Evolutionary conservation across 2,797 vertebrate genomes (phyloP).

Genomic region (Poeciliopsis infans): DNA sequence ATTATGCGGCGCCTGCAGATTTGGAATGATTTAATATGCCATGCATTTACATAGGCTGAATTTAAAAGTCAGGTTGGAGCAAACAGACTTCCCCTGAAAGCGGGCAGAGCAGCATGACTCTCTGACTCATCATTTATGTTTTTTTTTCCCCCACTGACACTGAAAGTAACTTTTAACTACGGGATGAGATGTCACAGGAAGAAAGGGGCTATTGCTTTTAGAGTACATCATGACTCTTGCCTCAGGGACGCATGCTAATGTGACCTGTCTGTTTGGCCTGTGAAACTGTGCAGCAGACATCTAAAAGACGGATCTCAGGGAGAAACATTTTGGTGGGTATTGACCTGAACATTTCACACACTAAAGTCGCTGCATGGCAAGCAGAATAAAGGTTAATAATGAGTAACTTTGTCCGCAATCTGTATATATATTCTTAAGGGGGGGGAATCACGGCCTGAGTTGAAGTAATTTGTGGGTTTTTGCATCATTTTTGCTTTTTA

Average conservation of each 20-base stretch:
- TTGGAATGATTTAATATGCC: not conserved
- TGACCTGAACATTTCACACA: not conserved
- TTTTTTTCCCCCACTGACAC: constrained; percentile 25
- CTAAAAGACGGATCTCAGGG: not conserved
- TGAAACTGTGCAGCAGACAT: not conserved
- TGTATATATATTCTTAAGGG: not conserved
- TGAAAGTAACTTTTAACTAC: constrained; percentile 31
- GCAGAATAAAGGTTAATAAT: not conserved
- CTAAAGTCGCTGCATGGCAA: not conserved
- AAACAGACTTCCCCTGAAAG: constrained; percentile 1
- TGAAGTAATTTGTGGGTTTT: not conserved
- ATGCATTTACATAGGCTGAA: not conserved
- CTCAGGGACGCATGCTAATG: not conserved
- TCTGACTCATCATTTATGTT: constrained; percentile 37
- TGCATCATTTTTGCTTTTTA: not conserved
- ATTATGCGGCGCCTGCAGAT: not conserved
- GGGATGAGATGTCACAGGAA: constrained; percentile 4
- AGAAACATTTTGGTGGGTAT: not conserved
- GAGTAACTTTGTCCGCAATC: not conserved
- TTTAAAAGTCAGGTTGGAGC: not conserved
- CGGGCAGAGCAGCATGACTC: constrained; percentile 28
- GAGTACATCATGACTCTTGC: not conserved
- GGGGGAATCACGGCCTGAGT: not conserved
- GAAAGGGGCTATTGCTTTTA: constrained; percentile 1
- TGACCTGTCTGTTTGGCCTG: constrained; percentile 17